Base-by-base conservation (phyloP, 2,113 vertebrate species). In the Egretta garzetta region DNA sequence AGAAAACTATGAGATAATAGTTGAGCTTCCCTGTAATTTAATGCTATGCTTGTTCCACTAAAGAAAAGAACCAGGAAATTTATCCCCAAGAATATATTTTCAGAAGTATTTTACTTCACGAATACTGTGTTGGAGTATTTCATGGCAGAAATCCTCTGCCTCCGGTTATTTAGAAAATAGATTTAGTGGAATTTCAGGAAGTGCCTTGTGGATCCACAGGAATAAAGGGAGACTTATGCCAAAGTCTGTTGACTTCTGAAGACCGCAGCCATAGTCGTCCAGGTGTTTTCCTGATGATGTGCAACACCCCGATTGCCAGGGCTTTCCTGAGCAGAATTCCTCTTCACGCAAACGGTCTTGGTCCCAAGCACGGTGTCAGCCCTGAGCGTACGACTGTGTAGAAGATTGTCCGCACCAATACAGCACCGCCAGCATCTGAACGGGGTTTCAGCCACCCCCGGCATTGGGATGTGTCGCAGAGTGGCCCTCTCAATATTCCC, bases 1-100 rank as follows among this genome's bases (percentile, higher is more conserved):
- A 93, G 95, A 98, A 97, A 96, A 95, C 94, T 98, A 98, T 97
- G 93, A 98, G 92, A 92, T 95, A 96, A 96, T 93, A 95, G 91
- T 90, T 95, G 93, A 94, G 96, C 96, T 98, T 96, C 93, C 86
- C 95, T 97, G 96, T 96, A 97, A 89, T 97, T 97, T 97, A 96
- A 95, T 98, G 73, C 62, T 88, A 20, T 47, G 72, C 76, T 94
- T 97, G 32, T 37, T 96, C 53, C 56, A 70, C 77, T 86, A 68
- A 82, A 43, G 84, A 82, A 94, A 80, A 66, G 16, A 92, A 66
- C 45, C 14, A 9, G 39, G 47, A 84, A n/a, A 79, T 60, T 28
- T 72, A 56, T 26, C 35, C 26, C 30, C 6, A 62, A 30, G 3
- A 81, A 66, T 13, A 60, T 14, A 39, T 93, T 92, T 63, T 59